Conservation (phyloP, 2,113 vertebrate species). For the Toxotes chatareus region DNA sequence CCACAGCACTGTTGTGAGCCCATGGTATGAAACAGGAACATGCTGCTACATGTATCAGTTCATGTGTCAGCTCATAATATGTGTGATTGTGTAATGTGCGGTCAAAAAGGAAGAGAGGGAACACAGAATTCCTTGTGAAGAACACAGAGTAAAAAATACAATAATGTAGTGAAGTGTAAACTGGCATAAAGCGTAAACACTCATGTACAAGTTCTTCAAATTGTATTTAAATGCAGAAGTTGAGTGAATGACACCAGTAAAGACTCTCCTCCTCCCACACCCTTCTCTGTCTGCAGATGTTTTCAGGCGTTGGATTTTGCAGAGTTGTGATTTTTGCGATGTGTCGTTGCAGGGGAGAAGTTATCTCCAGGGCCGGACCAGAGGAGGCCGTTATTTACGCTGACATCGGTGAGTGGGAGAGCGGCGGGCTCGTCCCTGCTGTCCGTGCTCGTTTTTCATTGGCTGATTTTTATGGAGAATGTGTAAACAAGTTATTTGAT, state of each 20-base stretch:
- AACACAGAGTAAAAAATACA: too few species aligned
- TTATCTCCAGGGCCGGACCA: conserved; percentile 89
- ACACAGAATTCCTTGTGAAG: too few species aligned
- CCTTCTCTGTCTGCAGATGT: neutral
- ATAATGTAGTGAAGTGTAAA: neutral
- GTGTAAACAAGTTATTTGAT: too few species aligned
- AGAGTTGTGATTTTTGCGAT: neutral
- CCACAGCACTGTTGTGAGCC: conserved; percentile 94
- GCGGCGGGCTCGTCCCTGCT: neutral
- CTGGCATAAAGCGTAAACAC: neutral
- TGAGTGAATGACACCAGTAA: neutral
- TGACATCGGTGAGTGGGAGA: conserved; percentile 90
- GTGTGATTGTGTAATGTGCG: neutral
- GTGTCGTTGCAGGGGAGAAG: conserved; percentile 91
- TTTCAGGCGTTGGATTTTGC: neutral
- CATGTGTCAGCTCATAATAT: neutral
- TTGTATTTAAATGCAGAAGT: neutral
- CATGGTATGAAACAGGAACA: conserved; percentile 87
- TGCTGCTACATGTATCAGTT: too few species aligned
- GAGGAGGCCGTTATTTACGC: conserved; percentile 91
- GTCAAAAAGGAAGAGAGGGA: neutral
- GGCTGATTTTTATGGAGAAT: too few species aligned
- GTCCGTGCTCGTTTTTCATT: too few species aligned
- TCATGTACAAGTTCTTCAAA: neutral
- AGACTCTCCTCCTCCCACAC: neutral